Percentiles rank a stretch among this genome's conserved stretches.
phyloP scores from a whole-genome alignment of 1,140 invertebrate species.

The Prorops nasuta region DNA sequence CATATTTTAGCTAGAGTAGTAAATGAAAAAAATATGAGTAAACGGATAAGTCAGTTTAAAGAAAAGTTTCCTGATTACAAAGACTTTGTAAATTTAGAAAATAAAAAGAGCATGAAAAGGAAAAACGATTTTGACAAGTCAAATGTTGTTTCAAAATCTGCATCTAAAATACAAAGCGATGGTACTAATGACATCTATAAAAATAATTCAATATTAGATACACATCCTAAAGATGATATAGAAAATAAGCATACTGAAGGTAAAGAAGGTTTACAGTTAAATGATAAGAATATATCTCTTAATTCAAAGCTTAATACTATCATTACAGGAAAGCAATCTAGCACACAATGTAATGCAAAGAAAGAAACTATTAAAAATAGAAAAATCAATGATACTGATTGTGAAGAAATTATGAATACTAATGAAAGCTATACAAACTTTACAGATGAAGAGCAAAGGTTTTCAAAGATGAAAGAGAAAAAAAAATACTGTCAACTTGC shows the following conservation, averaged over 20 bases:
- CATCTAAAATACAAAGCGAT: background rate
- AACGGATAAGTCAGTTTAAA: conserved; percentile 34
- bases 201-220: too few relatives aligned
- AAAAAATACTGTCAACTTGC: too few relatives aligned
- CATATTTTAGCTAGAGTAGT: conserved; percentile 33
- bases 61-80: conserved; percentile 43
- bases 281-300: too few relatives aligned
- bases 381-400: too few relatives aligned
- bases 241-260: background rate
- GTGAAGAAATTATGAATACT: too few relatives aligned
- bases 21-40: conserved; percentile 28
- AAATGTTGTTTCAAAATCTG: background rate
- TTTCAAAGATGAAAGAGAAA: too few relatives aligned
- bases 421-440: too few relatives aligned
- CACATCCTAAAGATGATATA: background rate
- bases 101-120: conserved; percentile 13
- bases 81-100: conserved; percentile 24
- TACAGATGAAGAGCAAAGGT: too few relatives aligned
- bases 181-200: background rate
- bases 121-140: conserved; percentile 5
- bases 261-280: too few relatives aligned
- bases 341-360: background rate
- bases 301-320: too few relatives aligned
- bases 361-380: background rate
- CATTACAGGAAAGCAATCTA: too few relatives aligned